Conservation (phyloP, 2,888 invertebrate genomes). For the Rambutsinella grinnellia region DNA sequence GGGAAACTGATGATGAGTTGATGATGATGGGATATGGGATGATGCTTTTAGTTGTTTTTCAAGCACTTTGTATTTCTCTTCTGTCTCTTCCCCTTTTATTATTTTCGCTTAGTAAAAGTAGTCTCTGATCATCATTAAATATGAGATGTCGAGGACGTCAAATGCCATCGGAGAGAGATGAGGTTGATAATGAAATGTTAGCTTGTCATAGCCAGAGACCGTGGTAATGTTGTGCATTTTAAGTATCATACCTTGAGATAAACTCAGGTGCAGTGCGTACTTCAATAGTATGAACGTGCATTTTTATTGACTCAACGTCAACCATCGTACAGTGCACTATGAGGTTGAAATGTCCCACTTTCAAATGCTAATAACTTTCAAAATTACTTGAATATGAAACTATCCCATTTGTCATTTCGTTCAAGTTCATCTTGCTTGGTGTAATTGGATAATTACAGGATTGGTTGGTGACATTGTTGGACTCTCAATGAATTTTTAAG, state of each 20-base stretch:
- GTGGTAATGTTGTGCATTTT: constrained; percentile 7
- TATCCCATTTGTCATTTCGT: too few relatives aligned
- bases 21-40: neutral
- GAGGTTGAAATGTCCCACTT: neutral
- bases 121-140: constrained; percentile 23
- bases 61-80: constrained; percentile 1
- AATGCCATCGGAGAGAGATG: constrained; percentile 4
- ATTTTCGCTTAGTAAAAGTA: constrained; percentile 18
- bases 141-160: constrained; percentile 37
- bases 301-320: neutral
- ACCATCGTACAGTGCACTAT: neutral
- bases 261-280: neutral
- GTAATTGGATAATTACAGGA: too few relatives aligned
- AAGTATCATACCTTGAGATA: neutral
- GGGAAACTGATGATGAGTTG: neutral
- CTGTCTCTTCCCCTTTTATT: constrained; percentile 9
- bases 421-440: too few relatives aligned
- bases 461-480: too few relatives aligned
- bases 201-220: constrained; percentile 15
- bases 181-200: neutral
- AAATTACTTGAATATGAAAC: too few relatives aligned
- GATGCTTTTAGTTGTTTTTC: neutral
- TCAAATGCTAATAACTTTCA: neutral
- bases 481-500: too few relatives aligned
- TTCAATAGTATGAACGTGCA: neutral